These are phyloP conservation scores for Calephelis perditalis DNA, from an alignment of 2,888 invertebrate species.

Conservation along the genomic window DNA sequence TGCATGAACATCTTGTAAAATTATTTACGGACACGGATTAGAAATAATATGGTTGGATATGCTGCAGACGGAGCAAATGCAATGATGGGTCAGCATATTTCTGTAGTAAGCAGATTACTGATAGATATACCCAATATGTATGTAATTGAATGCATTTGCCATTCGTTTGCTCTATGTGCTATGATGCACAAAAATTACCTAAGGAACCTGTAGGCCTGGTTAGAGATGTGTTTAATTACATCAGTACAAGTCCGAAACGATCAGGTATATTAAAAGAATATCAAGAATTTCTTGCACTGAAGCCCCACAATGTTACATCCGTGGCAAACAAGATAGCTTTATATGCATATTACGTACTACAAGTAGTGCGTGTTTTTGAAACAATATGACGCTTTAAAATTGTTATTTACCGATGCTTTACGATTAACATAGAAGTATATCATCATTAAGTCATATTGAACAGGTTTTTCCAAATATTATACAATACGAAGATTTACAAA, in stretches of 20 bases:
- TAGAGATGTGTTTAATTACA: background rate
- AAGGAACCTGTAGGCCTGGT: conserved; percentile 3
- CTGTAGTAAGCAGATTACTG: conserved; percentile 8
- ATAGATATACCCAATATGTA: conserved; percentile 11
- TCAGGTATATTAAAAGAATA: background rate
- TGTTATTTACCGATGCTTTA: background rate
- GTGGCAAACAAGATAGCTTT: conserved; percentile 1
- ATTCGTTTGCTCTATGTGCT: conserved; percentile 3
- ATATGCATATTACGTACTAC: background rate
- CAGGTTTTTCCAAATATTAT: background rate
- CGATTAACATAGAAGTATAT: background rate
- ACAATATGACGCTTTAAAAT: conserved; percentile 1
- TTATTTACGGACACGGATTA: conserved; percentile 9
- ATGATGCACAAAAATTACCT: conserved; percentile 6
- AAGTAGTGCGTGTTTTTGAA: background rate
- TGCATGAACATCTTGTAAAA: conserved; percentile 10
- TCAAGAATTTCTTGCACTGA: background rate
- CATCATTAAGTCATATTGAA: background rate
- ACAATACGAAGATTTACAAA: background rate
- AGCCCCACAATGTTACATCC: conserved; percentile 1
- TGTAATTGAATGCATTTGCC: conserved; percentile 12
- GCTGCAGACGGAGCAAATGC: conserved; percentile 13
- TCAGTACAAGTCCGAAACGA: background rate
- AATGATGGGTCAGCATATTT: conserved; percentile 10
- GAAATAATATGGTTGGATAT: conserved; percentile 11